These are phyloP conservation scores for Bombylius major DNA, from an alignment of 2,888 invertebrate species.

Conservation along the genomic window DNA sequence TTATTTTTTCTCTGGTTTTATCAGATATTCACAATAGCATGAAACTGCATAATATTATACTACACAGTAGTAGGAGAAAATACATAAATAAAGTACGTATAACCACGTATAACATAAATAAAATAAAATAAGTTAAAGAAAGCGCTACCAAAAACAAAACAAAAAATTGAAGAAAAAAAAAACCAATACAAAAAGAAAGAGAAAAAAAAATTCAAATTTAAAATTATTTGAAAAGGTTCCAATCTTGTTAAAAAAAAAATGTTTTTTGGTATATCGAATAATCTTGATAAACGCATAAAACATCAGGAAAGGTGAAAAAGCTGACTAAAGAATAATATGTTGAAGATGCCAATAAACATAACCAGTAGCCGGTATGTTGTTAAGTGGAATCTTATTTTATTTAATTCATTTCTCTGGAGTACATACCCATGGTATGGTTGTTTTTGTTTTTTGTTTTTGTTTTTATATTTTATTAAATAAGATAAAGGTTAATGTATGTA, in stretches of 20 bases:
- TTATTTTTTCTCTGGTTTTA: neutral
- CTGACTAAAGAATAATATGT: neutral
- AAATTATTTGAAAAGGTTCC: slow-evolving; percentile 6
- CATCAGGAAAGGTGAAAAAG: slow-evolving; percentile 4
- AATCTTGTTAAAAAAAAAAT: slow-evolving; percentile 7
- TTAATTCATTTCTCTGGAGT: neutral
- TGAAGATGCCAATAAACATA: slow-evolving; percentile 9
- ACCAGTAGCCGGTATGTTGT: slow-evolving; percentile 11
- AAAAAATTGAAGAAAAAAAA: neutral
- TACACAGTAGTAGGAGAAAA: too few relatives aligned
- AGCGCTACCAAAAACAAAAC: too few relatives aligned
- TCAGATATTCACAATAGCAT: neutral
- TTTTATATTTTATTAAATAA: too few relatives aligned
- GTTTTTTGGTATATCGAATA: neutral
- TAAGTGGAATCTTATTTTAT: slow-evolving; percentile 10
- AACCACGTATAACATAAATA: too few relatives aligned
- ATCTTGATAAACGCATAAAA: slow-evolving; percentile 3
- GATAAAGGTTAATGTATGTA: too few relatives aligned
- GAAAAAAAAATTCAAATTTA: slow-evolving; percentile 8
- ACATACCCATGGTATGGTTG: slow-evolving; percentile 1
- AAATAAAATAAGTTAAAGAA: neutral
- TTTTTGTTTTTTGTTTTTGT: too few relatives aligned
- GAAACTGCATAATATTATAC: too few relatives aligned
- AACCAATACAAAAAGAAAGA: neutral
- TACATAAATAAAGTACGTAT: too few relatives aligned